Percentiles rank a stretch among this genome's conserved stretches.
These are phyloP conservation scores for Cenopis cana DNA, from an alignment of 2,888 invertebrate species.

Conservation along the genomic window DNA sequence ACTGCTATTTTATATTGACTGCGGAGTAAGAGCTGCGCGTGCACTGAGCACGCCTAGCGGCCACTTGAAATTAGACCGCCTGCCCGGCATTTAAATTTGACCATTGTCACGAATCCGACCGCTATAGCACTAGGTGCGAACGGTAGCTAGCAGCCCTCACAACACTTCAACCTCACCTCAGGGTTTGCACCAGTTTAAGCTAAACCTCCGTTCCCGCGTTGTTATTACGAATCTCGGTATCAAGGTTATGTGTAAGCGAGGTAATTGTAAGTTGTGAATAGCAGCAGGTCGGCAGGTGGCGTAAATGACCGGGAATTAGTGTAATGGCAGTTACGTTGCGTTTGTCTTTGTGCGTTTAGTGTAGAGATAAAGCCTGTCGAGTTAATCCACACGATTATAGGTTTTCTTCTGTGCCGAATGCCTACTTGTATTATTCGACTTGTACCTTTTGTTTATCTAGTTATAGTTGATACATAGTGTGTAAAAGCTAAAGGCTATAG, in stretches of 20 bases:
- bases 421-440: neutral
- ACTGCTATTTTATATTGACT: conserved; percentile 17
- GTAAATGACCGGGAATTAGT: conserved; percentile 35
- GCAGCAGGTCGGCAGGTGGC: conserved; percentile 34
- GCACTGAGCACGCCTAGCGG: conserved; percentile 61
- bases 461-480: too few species aligned
- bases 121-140: conserved; percentile 20
- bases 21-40: conserved; percentile 61
- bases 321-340: conserved; percentile 31
- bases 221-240: too few species aligned
- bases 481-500: too few species aligned
- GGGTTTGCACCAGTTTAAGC: too few species aligned
- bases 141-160: conserved; percentile 36
- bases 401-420: neutral
- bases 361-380: neutral
- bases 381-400: neutral
- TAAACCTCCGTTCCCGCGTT: too few species aligned
- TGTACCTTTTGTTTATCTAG: neutral
- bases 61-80: conserved; percentile 66
- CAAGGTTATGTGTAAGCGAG: too few species aligned
- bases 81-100: conserved; percentile 65
- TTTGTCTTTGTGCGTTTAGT: conserved; percentile 9
- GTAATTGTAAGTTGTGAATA: too few species aligned
- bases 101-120: conserved; percentile 66
- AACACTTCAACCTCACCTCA: too few species aligned